These are phyloP conservation scores for Drosophila fungiperda DNA, from an alignment of 2,888 invertebrate species.

Conservation along the genomic window DNA sequence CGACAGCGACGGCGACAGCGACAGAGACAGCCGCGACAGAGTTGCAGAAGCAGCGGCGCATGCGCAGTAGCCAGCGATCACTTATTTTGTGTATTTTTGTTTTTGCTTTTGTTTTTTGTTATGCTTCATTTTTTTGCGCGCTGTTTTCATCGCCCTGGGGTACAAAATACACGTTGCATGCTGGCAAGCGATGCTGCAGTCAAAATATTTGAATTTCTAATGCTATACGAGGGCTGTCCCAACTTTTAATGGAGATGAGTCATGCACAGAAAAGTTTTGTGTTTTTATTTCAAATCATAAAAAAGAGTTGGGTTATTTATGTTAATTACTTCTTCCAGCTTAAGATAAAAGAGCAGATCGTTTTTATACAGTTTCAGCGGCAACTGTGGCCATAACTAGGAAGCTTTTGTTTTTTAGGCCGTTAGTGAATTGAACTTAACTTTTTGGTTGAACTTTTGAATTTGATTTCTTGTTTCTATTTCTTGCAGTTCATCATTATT, in stretches of 20 bases:
- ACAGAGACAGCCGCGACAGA: constrained; percentile 5
- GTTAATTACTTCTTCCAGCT: neutral
- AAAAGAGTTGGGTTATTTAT: constrained; percentile 10
- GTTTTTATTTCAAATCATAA: constrained; percentile 25
- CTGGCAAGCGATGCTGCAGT: constrained; percentile 54
- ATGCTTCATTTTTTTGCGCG: constrained; percentile 16
- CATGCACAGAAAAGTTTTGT: constrained; percentile 42
- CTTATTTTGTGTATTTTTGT: constrained; percentile 26
- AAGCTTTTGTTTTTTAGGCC: neutral
- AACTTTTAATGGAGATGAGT: constrained; percentile 54
- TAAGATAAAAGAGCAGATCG: neutral
- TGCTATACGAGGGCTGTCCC: constrained; percentile 68
- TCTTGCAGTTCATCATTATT: neutral
- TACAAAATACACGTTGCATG: constrained; percentile 64
- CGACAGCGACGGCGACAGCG: constrained; percentile 20
- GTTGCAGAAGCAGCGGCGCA: constrained; percentile 38
- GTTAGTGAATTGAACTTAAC: neutral
- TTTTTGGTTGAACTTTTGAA: neutral
- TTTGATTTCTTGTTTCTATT: neutral
- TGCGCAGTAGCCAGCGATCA: constrained; percentile 73
- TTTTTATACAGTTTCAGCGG: neutral
- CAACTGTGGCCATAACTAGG: neutral
- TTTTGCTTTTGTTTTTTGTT: constrained; percentile 14
- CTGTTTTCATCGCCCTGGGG: constrained; percentile 71
- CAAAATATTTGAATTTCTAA: constrained; percentile 83